A percentile compares a stretch with the other conserved stretches of the same genome.
These are phyloP conservation scores for Acleris emargana DNA, from an alignment of 2,888 invertebrate species.

Conservation along the genomic window DNA sequence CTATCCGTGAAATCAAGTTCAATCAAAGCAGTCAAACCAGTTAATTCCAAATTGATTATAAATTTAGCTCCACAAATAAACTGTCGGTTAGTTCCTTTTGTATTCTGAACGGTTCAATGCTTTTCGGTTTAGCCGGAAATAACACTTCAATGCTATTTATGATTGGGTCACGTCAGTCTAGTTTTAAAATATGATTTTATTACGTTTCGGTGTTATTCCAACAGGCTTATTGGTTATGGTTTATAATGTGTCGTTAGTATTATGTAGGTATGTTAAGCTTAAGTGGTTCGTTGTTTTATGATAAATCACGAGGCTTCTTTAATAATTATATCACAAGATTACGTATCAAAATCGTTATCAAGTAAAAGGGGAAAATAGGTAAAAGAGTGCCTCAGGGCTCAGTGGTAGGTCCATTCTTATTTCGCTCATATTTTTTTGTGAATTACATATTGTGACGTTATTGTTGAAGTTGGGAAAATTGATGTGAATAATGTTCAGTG, in stretches of 20 bases:
- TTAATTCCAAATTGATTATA: background rate
- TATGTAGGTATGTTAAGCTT: slow-evolving; percentile 1
- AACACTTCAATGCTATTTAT: slow-evolving; percentile 32
- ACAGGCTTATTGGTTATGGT: slow-evolving; percentile 5
- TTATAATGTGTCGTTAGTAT: slow-evolving; percentile 7
- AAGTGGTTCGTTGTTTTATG: slow-evolving; percentile 7
- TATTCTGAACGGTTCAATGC: background rate
- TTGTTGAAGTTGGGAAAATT: no score
- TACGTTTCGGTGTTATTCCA: slow-evolving; percentile 7
- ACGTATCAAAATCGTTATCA: background rate
- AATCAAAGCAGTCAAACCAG: background rate
- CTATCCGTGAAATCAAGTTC: background rate
- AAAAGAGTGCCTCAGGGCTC: background rate
- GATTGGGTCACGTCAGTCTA: slow-evolving; percentile 10
- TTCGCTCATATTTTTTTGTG: background rate
- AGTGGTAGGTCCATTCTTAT: background rate
- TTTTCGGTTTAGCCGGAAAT: slow-evolving; percentile 31
- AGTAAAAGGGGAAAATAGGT: background rate
- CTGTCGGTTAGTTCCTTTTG: slow-evolving; percentile 14
- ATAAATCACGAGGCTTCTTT: background rate
- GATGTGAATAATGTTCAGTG: no score
- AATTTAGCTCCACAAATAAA: background rate
- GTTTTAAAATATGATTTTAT: slow-evolving; percentile 15
- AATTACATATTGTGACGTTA: no score
- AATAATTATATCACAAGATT: background rate